Percentiles rank a stretch among this genome's conserved stretches.
Conservation (phyloP, 2,113 vertebrate species). For the Nettapus auritus region DNA sequence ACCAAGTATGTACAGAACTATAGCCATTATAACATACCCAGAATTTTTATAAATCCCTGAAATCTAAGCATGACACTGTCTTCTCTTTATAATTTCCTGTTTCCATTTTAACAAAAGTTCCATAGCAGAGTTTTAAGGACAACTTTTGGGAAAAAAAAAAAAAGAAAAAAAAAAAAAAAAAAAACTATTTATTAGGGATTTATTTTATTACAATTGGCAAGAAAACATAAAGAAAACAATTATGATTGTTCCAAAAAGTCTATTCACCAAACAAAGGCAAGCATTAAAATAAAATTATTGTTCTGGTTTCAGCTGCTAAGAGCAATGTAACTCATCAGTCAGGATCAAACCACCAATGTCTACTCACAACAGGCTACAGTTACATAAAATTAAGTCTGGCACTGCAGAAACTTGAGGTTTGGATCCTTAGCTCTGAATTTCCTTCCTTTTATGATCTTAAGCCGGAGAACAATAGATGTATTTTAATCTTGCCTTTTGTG, state of each 20-base stretch:
- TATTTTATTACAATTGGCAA: conserved; percentile 36
- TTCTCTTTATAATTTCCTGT: neutral
- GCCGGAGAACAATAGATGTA: conserved; percentile 60
- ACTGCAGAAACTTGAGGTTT: conserved; percentile 66
- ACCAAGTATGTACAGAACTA: neutral
- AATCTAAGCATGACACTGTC: neutral
- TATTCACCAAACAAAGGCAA: conserved; percentile 42
- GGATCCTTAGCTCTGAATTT: conserved; percentile 61
- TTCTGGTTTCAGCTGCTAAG: conserved; percentile 43
- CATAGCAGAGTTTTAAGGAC: neutral
- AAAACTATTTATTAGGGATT: conserved; percentile 27
- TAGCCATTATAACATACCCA: neutral
- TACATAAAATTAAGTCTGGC: conserved; percentile 70
- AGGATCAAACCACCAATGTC: conserved; percentile 67
- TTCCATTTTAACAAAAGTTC: neutral
- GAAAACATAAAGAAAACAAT: conserved; percentile 42
- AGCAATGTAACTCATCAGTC: conserved; percentile 38
- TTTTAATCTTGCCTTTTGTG: conserved; percentile 64
- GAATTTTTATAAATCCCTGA: neutral
- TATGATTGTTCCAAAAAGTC: conserved; percentile 19
- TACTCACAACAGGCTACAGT: conserved; percentile 49
- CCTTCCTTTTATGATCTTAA: conserved; percentile 61
- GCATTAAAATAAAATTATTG: conserved; percentile 54
- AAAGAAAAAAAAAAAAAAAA: neutral
- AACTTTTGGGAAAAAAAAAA: neutral